Base-by-base conservation (phyloP, 2,888 invertebrate species). In the Agriopis marginaria region DNA sequence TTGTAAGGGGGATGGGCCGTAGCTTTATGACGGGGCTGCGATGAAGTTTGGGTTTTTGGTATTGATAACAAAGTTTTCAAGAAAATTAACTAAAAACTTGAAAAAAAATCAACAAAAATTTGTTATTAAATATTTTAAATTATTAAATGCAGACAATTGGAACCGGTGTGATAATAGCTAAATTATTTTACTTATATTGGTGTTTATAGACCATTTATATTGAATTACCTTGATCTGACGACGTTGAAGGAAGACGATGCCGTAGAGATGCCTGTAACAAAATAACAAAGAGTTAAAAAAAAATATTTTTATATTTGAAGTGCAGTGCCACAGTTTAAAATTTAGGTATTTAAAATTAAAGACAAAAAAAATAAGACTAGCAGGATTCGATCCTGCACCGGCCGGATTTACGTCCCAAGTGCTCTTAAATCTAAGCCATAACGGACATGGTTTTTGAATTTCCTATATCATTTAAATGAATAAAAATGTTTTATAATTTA, bases 221-320 rank as follows among this genome's bases (percentile, higher is more conserved):
- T 23, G 66, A 77, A 85, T 85, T 84, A 94, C 94, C 93, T 90
- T 92, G 92, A 78, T 93, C 91, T 63, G 88, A 81, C 56, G 88
- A 81, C 7, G 93, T 90, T 50, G 94, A 93, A 23, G 94, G 91
- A 78, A 88, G 79, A 62, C 94, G 89, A 68, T 90, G 93, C 75
- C 92, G 87, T 69, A 93, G 81, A 32, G 90, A 90, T 8, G 91
- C 88, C 94, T 94, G 94, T 53, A 94, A 93, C 88, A 92, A 90
- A 85, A 75, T 11, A 80, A 74, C 75, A 71, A 71, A 42, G 14
- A 60, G 59, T 50, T 68, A 73, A 72, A 53, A 72, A 71, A 32
- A 40, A 63, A 47, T n/a, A n/a, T 42, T 70, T 53, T 51, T 53
- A 68, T 10, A 50, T 53, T 51, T 12, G 1, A 32, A 32, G 32